Percentiles rank a stretch among this genome's conserved stretches.
Evolutionary conservation across 1,140 invertebrate species (phyloP).

Genomic region (Zaprionus tsacasi): DNA sequence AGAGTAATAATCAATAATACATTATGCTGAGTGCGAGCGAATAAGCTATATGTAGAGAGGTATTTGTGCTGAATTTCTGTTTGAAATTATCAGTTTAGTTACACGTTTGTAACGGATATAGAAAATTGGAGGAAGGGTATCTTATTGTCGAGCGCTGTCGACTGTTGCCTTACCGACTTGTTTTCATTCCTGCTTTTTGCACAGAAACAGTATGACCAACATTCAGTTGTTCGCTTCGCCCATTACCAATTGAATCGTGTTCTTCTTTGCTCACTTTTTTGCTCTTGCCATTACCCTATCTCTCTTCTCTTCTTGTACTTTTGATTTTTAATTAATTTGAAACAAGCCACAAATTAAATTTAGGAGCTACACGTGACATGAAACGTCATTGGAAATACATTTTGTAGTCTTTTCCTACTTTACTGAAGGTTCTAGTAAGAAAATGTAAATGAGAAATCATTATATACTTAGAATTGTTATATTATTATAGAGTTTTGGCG

Average conservation of each 20-base stretch:
- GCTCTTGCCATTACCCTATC: background rate
- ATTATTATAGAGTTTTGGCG: too few relatives aligned
- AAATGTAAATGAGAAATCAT: too few relatives aligned
- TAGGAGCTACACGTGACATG: conserved; percentile 28
- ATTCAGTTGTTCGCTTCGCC: conserved; percentile 29
- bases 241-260: conserved; percentile 45
- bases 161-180: too few relatives aligned
- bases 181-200: background rate
- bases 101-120: too few relatives aligned
- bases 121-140: too few relatives aligned
- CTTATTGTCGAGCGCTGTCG: too few relatives aligned
- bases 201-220: background rate
- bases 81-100: too few relatives aligned
- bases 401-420: background rate
- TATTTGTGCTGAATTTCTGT: too few relatives aligned
- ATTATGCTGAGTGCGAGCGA: too few relatives aligned
- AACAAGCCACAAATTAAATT: conserved; percentile 38
- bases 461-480: too few relatives aligned
- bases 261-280: conserved; percentile 3
- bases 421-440: background rate
- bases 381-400: background rate
- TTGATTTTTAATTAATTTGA: conserved; percentile 63
- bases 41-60: too few relatives aligned
- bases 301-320: conserved; percentile 16
- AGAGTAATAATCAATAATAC: conserved; percentile 8